Evolutionary conservation across 2,888 invertebrate genomes (phyloP).

Genomic region (Eristalis pertinax): DNA sequence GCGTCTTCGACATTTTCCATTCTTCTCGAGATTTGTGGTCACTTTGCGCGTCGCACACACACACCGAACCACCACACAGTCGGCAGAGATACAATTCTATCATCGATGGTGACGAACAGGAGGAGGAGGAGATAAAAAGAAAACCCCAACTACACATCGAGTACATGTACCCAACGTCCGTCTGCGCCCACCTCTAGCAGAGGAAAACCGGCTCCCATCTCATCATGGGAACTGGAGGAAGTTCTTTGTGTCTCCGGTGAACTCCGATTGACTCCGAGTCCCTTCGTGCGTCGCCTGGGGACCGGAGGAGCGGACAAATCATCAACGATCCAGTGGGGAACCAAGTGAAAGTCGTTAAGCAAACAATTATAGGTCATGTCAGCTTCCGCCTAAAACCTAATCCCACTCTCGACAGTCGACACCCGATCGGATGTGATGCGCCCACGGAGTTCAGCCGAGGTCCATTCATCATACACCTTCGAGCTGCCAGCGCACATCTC

Average conservation of each 20-base stretch:
- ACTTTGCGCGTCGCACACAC: slow-evolving; percentile 20
- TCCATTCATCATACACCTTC: slow-evolving; percentile 40
- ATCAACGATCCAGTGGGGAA: slow-evolving; percentile 7
- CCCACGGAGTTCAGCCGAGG: slow-evolving; percentile 37
- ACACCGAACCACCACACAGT: slow-evolving; percentile 18
- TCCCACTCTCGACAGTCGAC: slow-evolving; percentile 46
- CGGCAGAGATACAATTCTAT: slow-evolving; percentile 25
- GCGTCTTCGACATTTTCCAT: slow-evolving; percentile 37
- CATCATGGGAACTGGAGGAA: slow-evolving; percentile 42
- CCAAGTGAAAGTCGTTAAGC: slow-evolving; percentile 63
- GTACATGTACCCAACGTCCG: slow-evolving; percentile 6
- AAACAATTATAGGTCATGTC: slow-evolving; percentile 62
- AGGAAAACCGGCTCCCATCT: slow-evolving; percentile 57
- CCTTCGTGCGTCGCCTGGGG: not conserved
- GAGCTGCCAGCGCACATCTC: not conserved
- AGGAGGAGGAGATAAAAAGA: slow-evolving; percentile 3
- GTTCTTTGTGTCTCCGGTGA: slow-evolving; percentile 30
- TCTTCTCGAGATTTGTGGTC: slow-evolving; percentile 44
- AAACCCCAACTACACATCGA: slow-evolving; percentile 27
- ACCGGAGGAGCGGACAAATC: not conserved
- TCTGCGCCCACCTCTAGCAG: not conserved
- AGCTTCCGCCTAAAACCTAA: slow-evolving; percentile 49
- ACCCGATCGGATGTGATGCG: slow-evolving; percentile 26
- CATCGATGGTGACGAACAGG: not conserved
- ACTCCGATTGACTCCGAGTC: slow-evolving; percentile 21